Evolutionary conservation across 1,140 invertebrate genomes (phyloP), one percentile per base, ranked within the genome.

Genomic region (Neuroterus valhalla): DNA sequence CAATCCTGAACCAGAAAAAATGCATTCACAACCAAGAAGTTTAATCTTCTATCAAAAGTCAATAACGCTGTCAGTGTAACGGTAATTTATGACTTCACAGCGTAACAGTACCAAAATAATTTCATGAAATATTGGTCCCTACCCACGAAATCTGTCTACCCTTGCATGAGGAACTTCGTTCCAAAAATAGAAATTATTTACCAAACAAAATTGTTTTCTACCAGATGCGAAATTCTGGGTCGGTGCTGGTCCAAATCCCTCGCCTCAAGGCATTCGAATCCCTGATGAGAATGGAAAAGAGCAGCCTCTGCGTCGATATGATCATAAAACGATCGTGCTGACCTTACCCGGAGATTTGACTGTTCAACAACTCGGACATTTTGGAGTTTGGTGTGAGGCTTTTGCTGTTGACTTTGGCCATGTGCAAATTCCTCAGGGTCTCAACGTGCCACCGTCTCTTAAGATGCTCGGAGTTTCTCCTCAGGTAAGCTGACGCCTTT

Each of bases 211-310:
- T 67, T 48, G 11, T 67, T 70, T 66, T 11, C 42, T 68, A 71
- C 69, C 74, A 97, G 96, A 97, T 89, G 96, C 95, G 0, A 97
- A 97, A 89, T 97, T 97, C 89, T 97, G 96, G 96, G 95, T 95
- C 50, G 96, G 96, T 0, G 86, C 93, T 15, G 96, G 96, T 11
- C 91, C 94, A 21, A 92, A 93, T 79, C 95, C 96, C 3, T 93
- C 93, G 1, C 91, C 95, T 0, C 94, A 96, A 77, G 96, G 96
- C 12, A 93, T 96, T 66, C 91, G 94, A 12, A 93, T 98, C 2
- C 94, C 96, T 0, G 96, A 98, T 83, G 96, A 98, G 89, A 97
- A 97, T 81, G 96, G 96, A 68, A 96, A 95, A 86, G 93, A 93
- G 81, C 86, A 90, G n/a, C 96, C 96, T 1, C 87, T 98, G 19